phyloP scores from a whole-genome alignment of 2,888 invertebrate species.

The Timandra comae region DNA sequence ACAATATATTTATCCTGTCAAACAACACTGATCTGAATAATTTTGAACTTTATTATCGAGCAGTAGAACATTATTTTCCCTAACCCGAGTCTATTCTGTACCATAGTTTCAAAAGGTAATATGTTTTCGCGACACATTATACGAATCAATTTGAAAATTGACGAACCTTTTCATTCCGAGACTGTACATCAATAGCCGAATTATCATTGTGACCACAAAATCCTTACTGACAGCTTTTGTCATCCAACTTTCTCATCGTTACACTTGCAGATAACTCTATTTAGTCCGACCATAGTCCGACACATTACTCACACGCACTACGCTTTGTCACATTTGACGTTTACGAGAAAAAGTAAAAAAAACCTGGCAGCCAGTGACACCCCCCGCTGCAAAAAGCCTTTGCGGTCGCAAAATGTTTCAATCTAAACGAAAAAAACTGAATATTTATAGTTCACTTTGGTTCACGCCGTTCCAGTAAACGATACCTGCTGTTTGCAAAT shows the following conservation, averaged over 20 bases:
- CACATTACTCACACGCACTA: slow-evolving; percentile 30
- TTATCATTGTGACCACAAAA: slow-evolving; percentile 30
- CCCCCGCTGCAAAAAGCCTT: slow-evolving; percentile 59
- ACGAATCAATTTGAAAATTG: too few relatives aligned
- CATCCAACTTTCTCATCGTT: slow-evolving; percentile 28
- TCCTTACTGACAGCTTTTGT: slow-evolving; percentile 27
- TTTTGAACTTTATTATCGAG: too few relatives aligned
- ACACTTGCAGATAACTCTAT: slow-evolving; percentile 31
- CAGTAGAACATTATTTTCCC: too few relatives aligned
- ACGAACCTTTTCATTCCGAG: too few relatives aligned
- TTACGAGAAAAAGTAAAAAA: slow-evolving; percentile 52
- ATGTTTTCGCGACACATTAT: too few relatives aligned
- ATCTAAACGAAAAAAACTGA: slow-evolving; percentile 48
- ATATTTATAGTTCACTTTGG: slow-evolving; percentile 37
- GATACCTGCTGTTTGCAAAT: slow-evolving; percentile 55
- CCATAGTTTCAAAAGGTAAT: too few relatives aligned
- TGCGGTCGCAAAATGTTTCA: slow-evolving; percentile 71
- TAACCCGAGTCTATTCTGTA: too few relatives aligned
- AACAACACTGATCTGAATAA: too few relatives aligned
- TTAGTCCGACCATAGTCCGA: slow-evolving; percentile 10
- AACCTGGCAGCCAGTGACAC: slow-evolving; percentile 43
- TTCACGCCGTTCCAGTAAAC: slow-evolving; percentile 38
- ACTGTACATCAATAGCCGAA: slow-evolving; percentile 14
- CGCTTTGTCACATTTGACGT: slow-evolving; percentile 50
- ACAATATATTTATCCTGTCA: too few relatives aligned